Evolutionary conservation across 2,888 invertebrate genomes (phyloP).

Genomic region (Halocaridina rubra): DNA sequence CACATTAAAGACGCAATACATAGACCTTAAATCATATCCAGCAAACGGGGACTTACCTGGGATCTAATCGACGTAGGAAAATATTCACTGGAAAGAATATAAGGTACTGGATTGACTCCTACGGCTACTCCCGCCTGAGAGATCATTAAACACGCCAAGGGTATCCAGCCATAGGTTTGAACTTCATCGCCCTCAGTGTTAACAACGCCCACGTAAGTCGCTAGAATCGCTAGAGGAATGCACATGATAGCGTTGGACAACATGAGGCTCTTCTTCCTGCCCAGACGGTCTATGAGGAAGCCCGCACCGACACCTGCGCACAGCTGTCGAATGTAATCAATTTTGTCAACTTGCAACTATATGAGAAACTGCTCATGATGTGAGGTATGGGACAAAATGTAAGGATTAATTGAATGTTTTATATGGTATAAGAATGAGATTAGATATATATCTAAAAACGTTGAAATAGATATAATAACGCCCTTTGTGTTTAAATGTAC

Average conservation of each 20-base stretch:
- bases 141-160: neutral
- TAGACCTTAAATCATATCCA: neutral
- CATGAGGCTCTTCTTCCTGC: neutral
- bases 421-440: too few species aligned
- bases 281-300: neutral
- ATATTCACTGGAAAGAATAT: neutral
- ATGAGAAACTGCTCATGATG: too few species aligned
- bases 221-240: neutral
- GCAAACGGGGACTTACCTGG: neutral
- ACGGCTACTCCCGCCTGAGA: neutral
- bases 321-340: too few species aligned
- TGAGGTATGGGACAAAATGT: too few species aligned
- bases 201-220: neutral
- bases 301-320: neutral
- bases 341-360: too few species aligned
- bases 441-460: too few species aligned
- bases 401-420: too few species aligned
- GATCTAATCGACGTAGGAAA: conserved; percentile 10
- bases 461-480: too few species aligned
- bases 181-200: neutral
- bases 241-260: neutral
- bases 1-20: neutral
- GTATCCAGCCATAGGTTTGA: neutral
- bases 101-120: neutral
- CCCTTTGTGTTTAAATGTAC: too few species aligned